phyloP scores from a whole-genome alignment of 2,113 vertebrate species.

The Elgaria multicarinata region DNA sequence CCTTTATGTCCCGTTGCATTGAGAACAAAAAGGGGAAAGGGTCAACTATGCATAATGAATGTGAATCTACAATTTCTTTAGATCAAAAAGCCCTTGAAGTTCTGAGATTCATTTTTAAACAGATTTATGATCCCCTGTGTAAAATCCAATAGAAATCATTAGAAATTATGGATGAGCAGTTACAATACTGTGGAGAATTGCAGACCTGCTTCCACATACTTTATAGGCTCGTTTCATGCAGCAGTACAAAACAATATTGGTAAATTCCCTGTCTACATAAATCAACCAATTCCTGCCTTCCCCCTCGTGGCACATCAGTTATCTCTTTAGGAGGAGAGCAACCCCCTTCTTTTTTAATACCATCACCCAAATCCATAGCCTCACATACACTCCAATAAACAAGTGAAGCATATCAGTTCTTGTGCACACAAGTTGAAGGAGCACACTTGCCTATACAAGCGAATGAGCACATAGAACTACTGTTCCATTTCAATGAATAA shows the following conservation, averaged over 20 bases:
- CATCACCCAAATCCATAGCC: neutral
- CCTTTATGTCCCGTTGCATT: constrained; percentile 53
- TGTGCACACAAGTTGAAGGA: neutral
- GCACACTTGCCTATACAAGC: neutral
- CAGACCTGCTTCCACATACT: constrained; percentile 34
- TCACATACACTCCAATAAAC: neutral
- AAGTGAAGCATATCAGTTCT: neutral
- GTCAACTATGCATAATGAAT: constrained; percentile 69
- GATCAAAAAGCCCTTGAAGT: constrained; percentile 71
- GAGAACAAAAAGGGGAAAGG: constrained; percentile 58
- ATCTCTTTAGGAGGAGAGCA: constrained; percentile 28
- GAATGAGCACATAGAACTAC: neutral
- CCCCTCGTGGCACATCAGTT: neutral
- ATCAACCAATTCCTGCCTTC: constrained; percentile 21
- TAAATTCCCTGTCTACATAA: constrained; percentile 42
- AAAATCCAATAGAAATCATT: constrained; percentile 52
- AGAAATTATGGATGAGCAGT: constrained; percentile 62
- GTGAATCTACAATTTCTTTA: constrained; percentile 70
- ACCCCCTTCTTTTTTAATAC: neutral
- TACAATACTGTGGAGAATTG: constrained; percentile 32
- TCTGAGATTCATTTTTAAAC: constrained; percentile 78
- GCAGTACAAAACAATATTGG: constrained; percentile 10
- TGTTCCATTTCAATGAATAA: neutral
- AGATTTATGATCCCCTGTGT: constrained; percentile 59
- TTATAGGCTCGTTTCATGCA: neutral